Evolutionary conservation across 2,113 vertebrate species (phyloP).

Genomic region (Sylvilagus bachmani): DNA sequence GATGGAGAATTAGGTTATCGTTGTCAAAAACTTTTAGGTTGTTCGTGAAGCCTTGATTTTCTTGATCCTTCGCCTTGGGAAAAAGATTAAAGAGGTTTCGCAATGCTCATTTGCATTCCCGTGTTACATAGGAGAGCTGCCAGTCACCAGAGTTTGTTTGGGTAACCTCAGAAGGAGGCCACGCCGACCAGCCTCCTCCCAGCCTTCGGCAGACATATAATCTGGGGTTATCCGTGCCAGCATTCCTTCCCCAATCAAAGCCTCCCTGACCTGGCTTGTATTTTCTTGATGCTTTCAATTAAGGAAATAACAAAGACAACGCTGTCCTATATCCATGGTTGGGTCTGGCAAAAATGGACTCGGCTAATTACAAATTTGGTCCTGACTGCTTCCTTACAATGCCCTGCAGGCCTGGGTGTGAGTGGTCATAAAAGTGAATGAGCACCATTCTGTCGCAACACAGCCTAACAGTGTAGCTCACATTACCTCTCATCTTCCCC

Average conservation of each 20-base stretch:
- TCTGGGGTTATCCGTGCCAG: constrained; percentile 69
- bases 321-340: constrained; percentile 59
- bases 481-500: not conserved
- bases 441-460: constrained; percentile 58
- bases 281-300: constrained; percentile 76
- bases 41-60: constrained; percentile 57
- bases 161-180: constrained; percentile 67
- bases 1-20: constrained; percentile 58
- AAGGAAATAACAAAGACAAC: constrained; percentile 78
- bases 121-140: not conserved
- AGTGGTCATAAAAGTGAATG: constrained; percentile 65
- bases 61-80: not conserved
- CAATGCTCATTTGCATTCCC: not conserved
- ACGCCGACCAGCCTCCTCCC: not conserved
- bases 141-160: constrained; percentile 47
- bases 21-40: constrained; percentile 51
- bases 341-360: constrained; percentile 67
- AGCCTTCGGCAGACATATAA: constrained; percentile 69
- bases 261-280: constrained; percentile 66
- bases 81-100: constrained; percentile 63
- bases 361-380: constrained; percentile 72
- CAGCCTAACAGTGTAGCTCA: constrained; percentile 38
- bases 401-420: constrained; percentile 60
- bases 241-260: constrained; percentile 64
- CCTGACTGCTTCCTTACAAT: constrained; percentile 62